phyloP scores from a whole-genome alignment of 2,113 vertebrate genomes.

The Scolopax mira region DNA sequence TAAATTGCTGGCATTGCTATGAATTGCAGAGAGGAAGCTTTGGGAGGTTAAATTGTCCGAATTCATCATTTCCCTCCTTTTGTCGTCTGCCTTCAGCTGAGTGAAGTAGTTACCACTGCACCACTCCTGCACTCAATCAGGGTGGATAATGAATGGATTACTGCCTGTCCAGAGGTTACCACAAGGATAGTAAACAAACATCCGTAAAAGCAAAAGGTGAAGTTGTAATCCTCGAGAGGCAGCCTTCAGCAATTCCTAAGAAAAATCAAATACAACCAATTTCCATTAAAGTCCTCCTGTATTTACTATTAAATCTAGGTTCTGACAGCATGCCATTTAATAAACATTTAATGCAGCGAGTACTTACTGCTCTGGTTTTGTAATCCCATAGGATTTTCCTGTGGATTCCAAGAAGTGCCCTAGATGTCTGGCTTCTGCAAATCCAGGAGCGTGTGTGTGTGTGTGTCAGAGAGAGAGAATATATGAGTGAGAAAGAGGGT shows the following conservation, averaged over 20 bases:
- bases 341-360: constrained; percentile 32
- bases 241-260: constrained; percentile 22
- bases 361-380: constrained; percentile 58
- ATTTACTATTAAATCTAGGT: constrained; percentile 5
- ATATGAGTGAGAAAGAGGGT: constrained; percentile 19
- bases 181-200: constrained; percentile 35
- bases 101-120: neutral
- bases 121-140: neutral
- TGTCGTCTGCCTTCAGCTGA: neutral
- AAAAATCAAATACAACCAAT: constrained; percentile 37
- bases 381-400: constrained; percentile 39
- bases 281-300: neutral
- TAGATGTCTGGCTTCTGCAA: constrained; percentile 34
- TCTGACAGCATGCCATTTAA: constrained; percentile 50
- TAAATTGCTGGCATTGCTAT: constrained; percentile 61
- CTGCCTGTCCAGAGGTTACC: constrained; percentile 14
- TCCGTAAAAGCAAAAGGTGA: constrained; percentile 14
- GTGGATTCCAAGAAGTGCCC: constrained; percentile 37
- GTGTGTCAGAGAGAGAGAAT: neutral
- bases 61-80: constrained; percentile 51
- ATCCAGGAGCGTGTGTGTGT: constrained; percentile 21
- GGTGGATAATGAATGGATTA: constrained; percentile 14
- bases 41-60: constrained; percentile 71
- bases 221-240: constrained; percentile 10
- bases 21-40: constrained; percentile 73